A percentile compares a stretch with the other conserved stretches of the same genome.
Evolutionary conservation across 2,113 vertebrate genomes (phyloP).

Genomic region (Neolamprologus longior): DNA sequence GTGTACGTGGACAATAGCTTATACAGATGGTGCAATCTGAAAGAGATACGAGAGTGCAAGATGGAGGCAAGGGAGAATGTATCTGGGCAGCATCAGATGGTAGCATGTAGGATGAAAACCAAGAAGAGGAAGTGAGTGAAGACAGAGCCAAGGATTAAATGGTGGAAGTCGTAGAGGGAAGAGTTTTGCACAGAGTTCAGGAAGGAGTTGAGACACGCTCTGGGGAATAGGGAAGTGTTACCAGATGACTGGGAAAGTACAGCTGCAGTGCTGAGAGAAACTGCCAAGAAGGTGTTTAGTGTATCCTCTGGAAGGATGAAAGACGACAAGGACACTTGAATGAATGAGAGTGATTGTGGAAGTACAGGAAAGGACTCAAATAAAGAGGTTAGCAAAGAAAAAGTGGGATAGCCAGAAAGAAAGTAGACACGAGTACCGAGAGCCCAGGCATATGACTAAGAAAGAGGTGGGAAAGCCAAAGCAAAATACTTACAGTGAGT

Average conservation of each 20-base stretch:
- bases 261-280: neutral
- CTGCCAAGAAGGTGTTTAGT: neutral
- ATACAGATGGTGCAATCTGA: neutral
- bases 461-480: neutral
- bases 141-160: neutral
- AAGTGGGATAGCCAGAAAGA: neutral
- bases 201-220: neutral
- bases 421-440: accelerated
- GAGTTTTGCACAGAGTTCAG: neutral
- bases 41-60: neutral
- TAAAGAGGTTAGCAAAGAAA: neutral
- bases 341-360: neutral
- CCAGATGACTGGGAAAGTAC: neutral
- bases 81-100: neutral
- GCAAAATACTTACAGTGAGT: accelerated
- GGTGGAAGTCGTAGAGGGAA: neutral
- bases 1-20: neutral
- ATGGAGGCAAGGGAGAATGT: neutral
- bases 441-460: accelerated
- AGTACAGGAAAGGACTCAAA: neutral
- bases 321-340: neutral
- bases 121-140: neutral
- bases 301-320: neutral
- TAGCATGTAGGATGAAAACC: neutral
- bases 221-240: neutral